These are phyloP conservation scores for Hydroisotoma schaefferi DNA, from an alignment of 2,888 invertebrate genomes.

Conservation along the genomic window DNA sequence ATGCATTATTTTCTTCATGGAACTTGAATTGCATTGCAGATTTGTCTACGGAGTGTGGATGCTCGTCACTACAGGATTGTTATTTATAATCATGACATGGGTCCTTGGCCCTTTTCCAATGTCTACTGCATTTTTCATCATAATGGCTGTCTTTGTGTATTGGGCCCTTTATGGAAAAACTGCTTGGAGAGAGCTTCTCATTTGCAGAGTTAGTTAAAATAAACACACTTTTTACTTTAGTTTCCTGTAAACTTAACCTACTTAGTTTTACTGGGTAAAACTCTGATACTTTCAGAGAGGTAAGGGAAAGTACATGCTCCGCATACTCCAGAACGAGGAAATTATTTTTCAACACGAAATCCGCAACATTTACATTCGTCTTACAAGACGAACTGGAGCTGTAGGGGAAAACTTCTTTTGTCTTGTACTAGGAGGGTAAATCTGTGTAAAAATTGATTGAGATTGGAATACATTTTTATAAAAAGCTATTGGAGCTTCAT, in stretches of 20 bases:
- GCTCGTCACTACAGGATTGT: background rate
- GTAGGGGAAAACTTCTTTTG: conserved; percentile 27
- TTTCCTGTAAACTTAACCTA: background rate
- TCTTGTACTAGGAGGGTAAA: conserved; percentile 29
- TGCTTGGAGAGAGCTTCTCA: conserved; percentile 30
- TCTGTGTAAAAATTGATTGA: background rate
- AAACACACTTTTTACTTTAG: background rate
- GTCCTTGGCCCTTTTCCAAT: conserved; percentile 17
- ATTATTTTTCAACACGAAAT: conserved; percentile 23
- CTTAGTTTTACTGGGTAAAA: background rate
- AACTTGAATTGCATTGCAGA: conserved; percentile 1
- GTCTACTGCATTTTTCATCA: conserved; percentile 11
- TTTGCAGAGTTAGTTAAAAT: conserved; percentile 20
- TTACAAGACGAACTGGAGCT: conserved; percentile 23
- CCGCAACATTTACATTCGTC: conserved; percentile 27
- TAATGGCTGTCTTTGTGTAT: conserved; percentile 1
- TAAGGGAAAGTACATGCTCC: conserved; percentile 26
- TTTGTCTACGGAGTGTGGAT: conserved; percentile 23
- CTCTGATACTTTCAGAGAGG: conserved; percentile 16
- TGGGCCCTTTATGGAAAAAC: conserved; percentile 25
- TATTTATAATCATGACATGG: background rate
- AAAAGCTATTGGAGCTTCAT: too few species aligned
- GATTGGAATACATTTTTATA: too few species aligned
- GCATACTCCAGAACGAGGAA: conserved; percentile 28
- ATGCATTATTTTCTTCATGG: background rate